Evolutionary conservation across 2,113 vertebrate genomes (phyloP).

Genomic region (Oncorhynchus nerka): DNA sequence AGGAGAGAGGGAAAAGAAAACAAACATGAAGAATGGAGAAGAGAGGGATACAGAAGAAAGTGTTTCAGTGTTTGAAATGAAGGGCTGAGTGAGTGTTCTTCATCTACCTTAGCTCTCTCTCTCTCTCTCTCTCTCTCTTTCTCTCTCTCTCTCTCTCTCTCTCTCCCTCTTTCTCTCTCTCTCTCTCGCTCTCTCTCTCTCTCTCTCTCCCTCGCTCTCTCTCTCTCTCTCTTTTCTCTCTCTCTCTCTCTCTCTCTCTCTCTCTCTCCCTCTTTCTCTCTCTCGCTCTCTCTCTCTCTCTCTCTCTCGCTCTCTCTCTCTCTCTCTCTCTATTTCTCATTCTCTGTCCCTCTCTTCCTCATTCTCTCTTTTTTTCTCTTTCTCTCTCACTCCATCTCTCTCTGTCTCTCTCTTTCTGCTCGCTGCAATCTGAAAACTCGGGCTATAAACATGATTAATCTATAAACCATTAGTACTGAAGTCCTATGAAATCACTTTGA

Average conservation of each 20-base stretch:
- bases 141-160: background rate
- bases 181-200: background rate
- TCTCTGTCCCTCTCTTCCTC: background rate
- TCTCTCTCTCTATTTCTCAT: background rate
- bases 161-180: background rate
- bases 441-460: background rate
- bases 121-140: background rate
- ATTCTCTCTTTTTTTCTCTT: background rate
- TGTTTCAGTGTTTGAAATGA: background rate
- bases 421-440: background rate
- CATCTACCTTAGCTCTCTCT: background rate
- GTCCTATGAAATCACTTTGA: background rate
- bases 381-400: background rate
- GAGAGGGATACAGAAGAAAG: background rate
- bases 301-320: background rate
- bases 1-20: background rate
- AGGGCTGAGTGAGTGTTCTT: background rate
- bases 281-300: background rate
- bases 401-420: background rate
- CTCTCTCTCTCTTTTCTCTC: background rate
- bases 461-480: slow-evolving; percentile 1
- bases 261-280: background rate
- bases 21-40: background rate
- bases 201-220: background rate
- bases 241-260: background rate